A percentile compares a stretch with the other conserved stretches of the same genome.
These are phyloP conservation scores for Caenorhabditis sp. DNA, from an alignment of 2,888 invertebrate species.

Conservation along the genomic window DNA sequence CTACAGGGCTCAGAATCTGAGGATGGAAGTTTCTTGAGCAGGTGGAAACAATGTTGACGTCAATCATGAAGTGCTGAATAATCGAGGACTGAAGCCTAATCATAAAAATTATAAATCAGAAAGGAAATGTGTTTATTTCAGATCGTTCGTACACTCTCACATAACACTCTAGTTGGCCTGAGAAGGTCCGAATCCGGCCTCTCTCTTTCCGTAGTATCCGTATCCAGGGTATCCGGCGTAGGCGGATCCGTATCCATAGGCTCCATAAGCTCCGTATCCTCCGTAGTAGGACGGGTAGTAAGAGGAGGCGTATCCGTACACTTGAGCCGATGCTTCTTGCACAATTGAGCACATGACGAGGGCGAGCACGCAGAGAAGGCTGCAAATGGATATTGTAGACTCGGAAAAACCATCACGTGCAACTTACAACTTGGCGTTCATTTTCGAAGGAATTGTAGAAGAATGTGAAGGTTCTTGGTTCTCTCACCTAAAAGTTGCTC, in stretches of 20 bases:
- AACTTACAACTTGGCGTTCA: constrained; percentile 46
- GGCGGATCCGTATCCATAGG: constrained; percentile 47
- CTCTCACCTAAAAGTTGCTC: neutral
- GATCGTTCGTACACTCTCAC: no score
- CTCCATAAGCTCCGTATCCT: constrained; percentile 46
- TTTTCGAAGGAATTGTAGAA: constrained; percentile 15
- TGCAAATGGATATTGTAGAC: neutral
- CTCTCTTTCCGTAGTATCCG: constrained; percentile 53
- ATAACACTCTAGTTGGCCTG: neutral
- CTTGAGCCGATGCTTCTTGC: constrained; percentile 45
- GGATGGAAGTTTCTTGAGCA: no score
- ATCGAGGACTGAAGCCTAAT: no score
- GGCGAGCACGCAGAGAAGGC: constrained; percentile 34
- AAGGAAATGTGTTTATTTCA: no score
- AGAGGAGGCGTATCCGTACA: constrained; percentile 42
- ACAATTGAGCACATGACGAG: constrained; percentile 45
- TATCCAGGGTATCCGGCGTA: constrained; percentile 54
- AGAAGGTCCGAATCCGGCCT: constrained; percentile 43
- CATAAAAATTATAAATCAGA: no score
- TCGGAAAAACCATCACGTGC: neutral
- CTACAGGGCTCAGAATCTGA: neutral
- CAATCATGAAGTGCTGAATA: no score
- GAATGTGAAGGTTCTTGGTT: constrained; percentile 27
- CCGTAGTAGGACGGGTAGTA: constrained; percentile 43
- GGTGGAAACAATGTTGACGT: no score